phyloP scores from a whole-genome alignment of 30 jellyfish, hydroid and myxozoan genomes.

The Aurelia aurita region DNA sequence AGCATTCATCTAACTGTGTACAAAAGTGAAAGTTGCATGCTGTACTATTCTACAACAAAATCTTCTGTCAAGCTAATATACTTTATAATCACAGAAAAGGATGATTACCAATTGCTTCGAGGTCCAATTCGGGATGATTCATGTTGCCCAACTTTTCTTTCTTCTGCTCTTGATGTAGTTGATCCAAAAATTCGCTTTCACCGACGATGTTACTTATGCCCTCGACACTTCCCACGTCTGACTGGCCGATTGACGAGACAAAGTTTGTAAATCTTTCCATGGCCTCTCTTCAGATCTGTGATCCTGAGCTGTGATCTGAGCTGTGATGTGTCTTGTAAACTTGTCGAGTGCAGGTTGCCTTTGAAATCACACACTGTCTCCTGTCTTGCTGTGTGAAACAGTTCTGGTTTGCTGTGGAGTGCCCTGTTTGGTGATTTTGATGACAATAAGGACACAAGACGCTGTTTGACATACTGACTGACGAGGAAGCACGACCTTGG shows the following conservation, averaged over 20 bases:
- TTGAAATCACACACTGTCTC: constrained; percentile 37
- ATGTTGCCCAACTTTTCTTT: neutral
- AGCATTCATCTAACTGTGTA: too few species aligned
- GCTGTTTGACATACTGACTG: constrained; percentile 2
- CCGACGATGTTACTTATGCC: constrained; percentile 12
- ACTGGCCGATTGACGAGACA: constrained; percentile 42
- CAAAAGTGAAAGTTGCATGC: too few species aligned
- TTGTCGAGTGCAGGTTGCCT: constrained; percentile 70
- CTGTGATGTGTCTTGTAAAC: constrained; percentile 8
- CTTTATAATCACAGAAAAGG: too few species aligned
- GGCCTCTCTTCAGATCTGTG: constrained; percentile 56
- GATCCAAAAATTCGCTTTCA: constrained; percentile 29
- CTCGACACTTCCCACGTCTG: constrained; percentile 13
- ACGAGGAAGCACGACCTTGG: neutral
- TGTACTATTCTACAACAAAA: too few species aligned
- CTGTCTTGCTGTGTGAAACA: constrained; percentile 65
- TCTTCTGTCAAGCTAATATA: too few species aligned
- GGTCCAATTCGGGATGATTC: constrained; percentile 31
- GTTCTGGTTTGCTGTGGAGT: neutral
- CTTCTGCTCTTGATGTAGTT: constrained; percentile 4
- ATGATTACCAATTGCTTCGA: constrained; percentile 54
- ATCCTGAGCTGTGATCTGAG: neutral
- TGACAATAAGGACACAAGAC: constrained; percentile 11
- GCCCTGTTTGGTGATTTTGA: constrained; percentile 6
- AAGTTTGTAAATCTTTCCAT: constrained; percentile 51